Evolutionary conservation across 2,888 invertebrate genomes (phyloP).

Genomic region (Lomographa bimaculata): DNA sequence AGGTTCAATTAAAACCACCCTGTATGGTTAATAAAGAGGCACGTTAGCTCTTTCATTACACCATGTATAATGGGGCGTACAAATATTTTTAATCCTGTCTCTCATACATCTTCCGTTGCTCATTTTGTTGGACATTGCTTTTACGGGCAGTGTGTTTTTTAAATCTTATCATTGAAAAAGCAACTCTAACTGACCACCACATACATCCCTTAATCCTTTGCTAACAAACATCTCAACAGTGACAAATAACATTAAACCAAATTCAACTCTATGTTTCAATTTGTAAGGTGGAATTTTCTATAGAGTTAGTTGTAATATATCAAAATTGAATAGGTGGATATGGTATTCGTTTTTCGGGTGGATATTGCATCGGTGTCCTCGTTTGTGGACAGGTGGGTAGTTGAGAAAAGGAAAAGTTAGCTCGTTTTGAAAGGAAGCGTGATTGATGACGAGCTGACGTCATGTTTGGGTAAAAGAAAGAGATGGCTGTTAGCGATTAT

Average conservation of each 20-base stretch:
- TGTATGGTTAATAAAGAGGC: conserved; percentile 78
- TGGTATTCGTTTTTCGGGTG: conserved; percentile 64
- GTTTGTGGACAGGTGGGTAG: conserved; percentile 57
- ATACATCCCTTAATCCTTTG: conserved; percentile 6
- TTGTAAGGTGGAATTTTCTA: conserved; percentile 29
- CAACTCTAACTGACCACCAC: conserved; percentile 32
- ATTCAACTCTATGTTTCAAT: conserved; percentile 3
- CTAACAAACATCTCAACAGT: conserved; percentile 30
- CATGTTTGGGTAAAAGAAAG: neutral
- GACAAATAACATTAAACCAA: neutral
- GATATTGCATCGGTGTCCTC: conserved; percentile 61
- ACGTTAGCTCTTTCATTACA: conserved; percentile 78
- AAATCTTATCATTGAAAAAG: conserved; percentile 29
- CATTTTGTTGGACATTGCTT: conserved; percentile 73
- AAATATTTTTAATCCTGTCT: conserved; percentile 82
- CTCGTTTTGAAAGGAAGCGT: neutral
- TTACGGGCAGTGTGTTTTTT: conserved; percentile 45
- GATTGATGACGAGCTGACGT: conserved; percentile 12
- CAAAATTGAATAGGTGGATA: conserved; percentile 56
- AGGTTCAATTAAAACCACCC: conserved; percentile 71
- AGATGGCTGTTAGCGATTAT: too few relatives aligned
- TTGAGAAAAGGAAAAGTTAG: conserved; percentile 4
- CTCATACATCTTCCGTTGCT: conserved; percentile 81
- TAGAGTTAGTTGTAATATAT: conserved; percentile 41
- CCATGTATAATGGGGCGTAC: conserved; percentile 80